Evolutionary conservation across 2,113 vertebrate species (phyloP), one percentile per base, ranked within the genome.

Genomic region (Nycticryphes semicollaris): DNA sequence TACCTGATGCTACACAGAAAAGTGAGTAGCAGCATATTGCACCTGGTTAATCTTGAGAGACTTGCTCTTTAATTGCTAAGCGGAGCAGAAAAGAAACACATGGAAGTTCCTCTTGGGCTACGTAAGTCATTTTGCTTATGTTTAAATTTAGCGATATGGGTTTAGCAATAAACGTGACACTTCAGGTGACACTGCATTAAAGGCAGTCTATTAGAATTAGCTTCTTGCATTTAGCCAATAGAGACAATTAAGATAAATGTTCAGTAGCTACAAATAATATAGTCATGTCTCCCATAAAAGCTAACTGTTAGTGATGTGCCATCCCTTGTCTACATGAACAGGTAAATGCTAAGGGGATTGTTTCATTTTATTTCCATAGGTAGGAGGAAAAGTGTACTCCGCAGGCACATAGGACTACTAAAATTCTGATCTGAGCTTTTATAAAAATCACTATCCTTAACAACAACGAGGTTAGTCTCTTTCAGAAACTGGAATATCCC

Each of bases 1-100:
- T 56, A 86, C 78, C 82, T 94, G 83, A 93, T 84, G 79, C 82
- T 67, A 48, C 51, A 22, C 21, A 90, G 87, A 41, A 63, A 93
- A 60, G 47, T 25, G 67, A 97, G 68, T 6, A 83, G 60, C 54
- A 80, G 43, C 89, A 90, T 74, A 93, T 57, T 94, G 83, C 85
- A 97, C 94, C 95, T 96, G 87, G 96, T 57, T 84, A 54, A 59
- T 87, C 75, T 74, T 67, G 43, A 90, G 39, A 94, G 80, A 93
- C 85, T 50, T 54, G 19, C 48, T 87, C 54, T 80, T 84, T 86
- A 95, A 94, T 87, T 80, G 67, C 66, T 72, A 95, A 95, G 66
- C 6, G 0, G 83, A 94, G 85, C 69, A 87, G 89, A 93, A 93
- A 48, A 91, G 56, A 84, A 94, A 76, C 0, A 0, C 33, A n/a